These are phyloP conservation scores for Puma concolor DNA, from an alignment of 2,113 vertebrate genomes.

Conservation along the genomic window DNA sequence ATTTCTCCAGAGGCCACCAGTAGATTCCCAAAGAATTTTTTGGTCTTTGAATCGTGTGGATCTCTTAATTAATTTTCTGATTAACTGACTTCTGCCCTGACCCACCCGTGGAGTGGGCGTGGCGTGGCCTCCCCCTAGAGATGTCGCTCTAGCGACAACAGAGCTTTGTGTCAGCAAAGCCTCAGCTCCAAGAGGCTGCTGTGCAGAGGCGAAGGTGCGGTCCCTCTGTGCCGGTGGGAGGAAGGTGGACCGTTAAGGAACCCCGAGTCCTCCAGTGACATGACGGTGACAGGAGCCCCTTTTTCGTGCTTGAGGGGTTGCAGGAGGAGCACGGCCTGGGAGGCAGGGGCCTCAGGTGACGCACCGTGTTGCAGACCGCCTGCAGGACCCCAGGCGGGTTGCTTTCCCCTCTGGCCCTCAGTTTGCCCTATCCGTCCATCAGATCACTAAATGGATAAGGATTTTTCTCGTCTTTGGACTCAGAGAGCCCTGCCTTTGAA, in stretches of 20 bases:
- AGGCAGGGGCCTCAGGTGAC: background rate
- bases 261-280: background rate
- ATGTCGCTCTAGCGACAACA: background rate
- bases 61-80: background rate
- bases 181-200: background rate
- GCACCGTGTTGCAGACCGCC: background rate
- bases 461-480: background rate
- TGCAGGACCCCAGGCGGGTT: too few relatives aligned
- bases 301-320: accelerated
- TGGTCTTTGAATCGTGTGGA: background rate
- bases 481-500: background rate
- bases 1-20: background rate
- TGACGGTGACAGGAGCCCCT: too few relatives aligned
- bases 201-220: background rate
- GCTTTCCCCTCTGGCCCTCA: background rate
- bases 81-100: background rate
- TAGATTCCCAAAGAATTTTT: background rate
- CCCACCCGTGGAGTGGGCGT: background rate
- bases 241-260: background rate
- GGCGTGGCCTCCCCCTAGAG: accelerated
- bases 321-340: background rate
- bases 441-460: background rate
- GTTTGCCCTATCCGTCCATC: background rate
- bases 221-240: background rate
- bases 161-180: background rate